These are phyloP conservation scores for Andrena flavipes DNA, from an alignment of 2,888 invertebrate species.

Conservation along the genomic window DNA sequence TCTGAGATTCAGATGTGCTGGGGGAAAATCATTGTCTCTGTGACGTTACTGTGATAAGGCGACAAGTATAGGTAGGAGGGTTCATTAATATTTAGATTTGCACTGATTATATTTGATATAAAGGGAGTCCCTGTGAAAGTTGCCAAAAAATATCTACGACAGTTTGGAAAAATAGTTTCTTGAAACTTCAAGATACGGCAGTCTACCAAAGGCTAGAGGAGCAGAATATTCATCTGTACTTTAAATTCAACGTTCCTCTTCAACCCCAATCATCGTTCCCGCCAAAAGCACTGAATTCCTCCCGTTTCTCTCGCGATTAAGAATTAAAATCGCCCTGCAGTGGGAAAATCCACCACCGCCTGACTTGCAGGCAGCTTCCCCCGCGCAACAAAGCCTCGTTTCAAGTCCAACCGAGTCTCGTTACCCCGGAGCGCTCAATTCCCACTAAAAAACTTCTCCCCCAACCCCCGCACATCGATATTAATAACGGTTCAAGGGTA, in stretches of 20 bases:
- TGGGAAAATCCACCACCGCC: not conserved
- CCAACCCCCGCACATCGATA: not conserved
- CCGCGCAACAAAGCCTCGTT: not conserved
- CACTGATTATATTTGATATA: not conserved
- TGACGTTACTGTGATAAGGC: not conserved
- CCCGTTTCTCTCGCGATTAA: not conserved
- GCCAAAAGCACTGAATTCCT: too few relatives aligned
- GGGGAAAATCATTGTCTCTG: not conserved
- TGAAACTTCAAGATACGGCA: slow-evolving; percentile 3
- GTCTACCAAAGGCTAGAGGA: not conserved
- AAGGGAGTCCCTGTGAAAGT: slow-evolving; percentile 6
- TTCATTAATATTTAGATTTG: slow-evolving; percentile 5
- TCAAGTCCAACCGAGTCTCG: not conserved
- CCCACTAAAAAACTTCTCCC: not conserved
- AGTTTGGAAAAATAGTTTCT: not conserved
- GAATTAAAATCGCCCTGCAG: not conserved
- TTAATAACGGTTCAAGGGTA: slow-evolving; percentile 8
- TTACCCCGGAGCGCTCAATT: not conserved
- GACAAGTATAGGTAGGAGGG: not conserved
- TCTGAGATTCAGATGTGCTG: not conserved
- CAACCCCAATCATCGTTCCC: too few relatives aligned
- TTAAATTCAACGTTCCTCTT: too few relatives aligned
- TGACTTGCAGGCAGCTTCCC: not conserved
- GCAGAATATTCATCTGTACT: too few relatives aligned
- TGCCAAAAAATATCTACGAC: not conserved